phyloP scores from a whole-genome alignment of 2,113 vertebrate genomes.

The Apaloderma vittatum region DNA sequence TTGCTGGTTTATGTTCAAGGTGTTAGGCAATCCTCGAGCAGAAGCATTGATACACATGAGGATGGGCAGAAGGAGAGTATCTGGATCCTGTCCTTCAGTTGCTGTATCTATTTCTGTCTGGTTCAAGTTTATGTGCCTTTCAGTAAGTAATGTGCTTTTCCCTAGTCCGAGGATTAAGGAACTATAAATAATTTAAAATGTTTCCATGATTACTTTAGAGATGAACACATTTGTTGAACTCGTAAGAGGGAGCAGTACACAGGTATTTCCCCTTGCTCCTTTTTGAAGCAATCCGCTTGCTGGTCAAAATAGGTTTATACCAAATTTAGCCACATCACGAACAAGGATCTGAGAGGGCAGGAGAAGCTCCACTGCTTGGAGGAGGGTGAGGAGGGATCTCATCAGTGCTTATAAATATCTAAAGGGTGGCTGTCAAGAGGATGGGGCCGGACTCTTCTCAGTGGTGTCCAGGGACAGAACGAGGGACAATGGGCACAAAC shows the following conservation, averaged over 20 bases:
- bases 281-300: not conserved
- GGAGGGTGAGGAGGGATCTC: no score
- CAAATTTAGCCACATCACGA: not conserved
- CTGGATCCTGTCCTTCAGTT: not conserved
- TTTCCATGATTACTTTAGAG: not conserved
- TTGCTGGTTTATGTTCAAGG: not conserved
- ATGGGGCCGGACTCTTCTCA: no score
- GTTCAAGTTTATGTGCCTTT: not conserved
- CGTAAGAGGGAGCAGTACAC: not conserved
- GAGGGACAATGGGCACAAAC: no score
- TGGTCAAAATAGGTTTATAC: not conserved
- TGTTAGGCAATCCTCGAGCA: not conserved
- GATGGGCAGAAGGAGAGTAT: not conserved
- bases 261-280: not conserved
- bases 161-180: not conserved
- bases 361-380: not conserved
- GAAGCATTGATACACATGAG: not conserved
- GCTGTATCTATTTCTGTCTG: not conserved
- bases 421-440: no score
- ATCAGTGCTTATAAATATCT: no score
- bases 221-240: not conserved
- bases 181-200: not conserved
- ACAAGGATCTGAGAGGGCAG: rapidly evolving
- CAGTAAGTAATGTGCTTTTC: not conserved
- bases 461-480: no score